Conservation (phyloP, 1,140 invertebrate species). For the Medauroidea extradentata region DNA sequence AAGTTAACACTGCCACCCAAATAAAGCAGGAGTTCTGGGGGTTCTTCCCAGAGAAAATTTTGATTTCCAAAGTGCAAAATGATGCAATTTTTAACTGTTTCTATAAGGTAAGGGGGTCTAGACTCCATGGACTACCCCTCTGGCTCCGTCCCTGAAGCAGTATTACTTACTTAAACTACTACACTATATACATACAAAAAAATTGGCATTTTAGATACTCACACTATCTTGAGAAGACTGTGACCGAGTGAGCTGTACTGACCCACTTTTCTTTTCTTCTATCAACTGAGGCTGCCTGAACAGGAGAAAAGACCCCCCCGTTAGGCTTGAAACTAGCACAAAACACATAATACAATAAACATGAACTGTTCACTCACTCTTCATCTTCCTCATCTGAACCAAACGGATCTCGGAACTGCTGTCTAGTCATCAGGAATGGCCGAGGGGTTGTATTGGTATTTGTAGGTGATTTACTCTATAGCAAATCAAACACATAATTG, state of each 20-base stretch:
- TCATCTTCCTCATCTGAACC: slow-evolving; percentile 88
- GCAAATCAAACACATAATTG: neutral
- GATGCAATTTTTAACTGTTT: no score
- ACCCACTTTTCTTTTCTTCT: slow-evolving; percentile 11
- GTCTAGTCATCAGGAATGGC: slow-evolving; percentile 73
- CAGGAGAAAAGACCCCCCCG: slow-evolving; percentile 7
- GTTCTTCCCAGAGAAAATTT: no score
- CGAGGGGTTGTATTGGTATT: slow-evolving; percentile 36
- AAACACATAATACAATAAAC: no score
- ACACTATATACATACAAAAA: neutral
- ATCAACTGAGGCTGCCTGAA: slow-evolving; percentile 4
- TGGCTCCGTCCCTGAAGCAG: no score
- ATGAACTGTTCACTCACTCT: slow-evolving; percentile 36
- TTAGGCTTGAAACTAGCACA: no score
- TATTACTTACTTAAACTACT: no score
- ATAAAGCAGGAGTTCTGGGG: no score
- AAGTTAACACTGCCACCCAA: no score
- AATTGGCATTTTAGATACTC: slow-evolving; percentile 1
- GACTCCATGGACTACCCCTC: no score
- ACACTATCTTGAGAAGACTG: slow-evolving; percentile 24
- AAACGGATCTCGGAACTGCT: slow-evolving; percentile 84
- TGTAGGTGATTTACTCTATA: slow-evolving; percentile 46
- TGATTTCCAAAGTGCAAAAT: no score
- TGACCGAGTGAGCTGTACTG: slow-evolving; percentile 3
- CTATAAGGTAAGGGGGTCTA: no score